Evolutionary conservation across 2,888 invertebrate species (phyloP), one percentile per base, ranked within the genome.

Genomic region (Chydorus sphaericus): DNA sequence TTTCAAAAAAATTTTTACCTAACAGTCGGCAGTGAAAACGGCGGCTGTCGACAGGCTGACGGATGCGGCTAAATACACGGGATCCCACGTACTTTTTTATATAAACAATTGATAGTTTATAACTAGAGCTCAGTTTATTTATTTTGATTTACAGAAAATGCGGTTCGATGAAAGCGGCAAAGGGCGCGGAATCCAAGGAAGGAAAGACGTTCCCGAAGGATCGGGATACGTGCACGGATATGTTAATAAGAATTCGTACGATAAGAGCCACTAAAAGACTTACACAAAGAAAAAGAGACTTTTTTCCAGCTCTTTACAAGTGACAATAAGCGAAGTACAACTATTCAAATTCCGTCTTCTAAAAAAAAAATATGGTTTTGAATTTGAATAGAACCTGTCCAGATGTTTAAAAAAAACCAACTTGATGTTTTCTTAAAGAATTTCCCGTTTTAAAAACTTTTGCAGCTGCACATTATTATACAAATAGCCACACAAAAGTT

Each of bases 21-120:
- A n/a, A 20, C 56, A 65, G 60, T 60, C 61, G 59, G 63, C 65
- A 5, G 62, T 60, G 2, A 62, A 61, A 54, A 62, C 63, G 14
- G 66, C 65, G n/a, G 68, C 74, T 1, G 82, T 85, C 4, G 85
- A 84, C 62, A 77, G 90, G 59, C 69, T 90, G 62, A 90, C 90
- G 0, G 89, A 90, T 67, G 78, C 84, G n/a, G 81, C 79, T 64
- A 88, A 86, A 67, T 90, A 88, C 70, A 90, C 90, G 0, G 90
- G 90, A 52, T 85, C 87, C 5, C 87, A 87, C 68, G 44, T 44
- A 10, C 44, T 23, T 44, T 26, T 39, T 4, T 14, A 20, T n/a
- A 23, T 10, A 18, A 2, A 16, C 16, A 7, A 3, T 20, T 6
- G 2, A 44, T 26, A 20, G n/a, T n/a, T n/a, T n/a, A n/a, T n/a